phyloP scores from a whole-genome alignment of 2,888 invertebrate species.

The Cosmia pyralina region DNA sequence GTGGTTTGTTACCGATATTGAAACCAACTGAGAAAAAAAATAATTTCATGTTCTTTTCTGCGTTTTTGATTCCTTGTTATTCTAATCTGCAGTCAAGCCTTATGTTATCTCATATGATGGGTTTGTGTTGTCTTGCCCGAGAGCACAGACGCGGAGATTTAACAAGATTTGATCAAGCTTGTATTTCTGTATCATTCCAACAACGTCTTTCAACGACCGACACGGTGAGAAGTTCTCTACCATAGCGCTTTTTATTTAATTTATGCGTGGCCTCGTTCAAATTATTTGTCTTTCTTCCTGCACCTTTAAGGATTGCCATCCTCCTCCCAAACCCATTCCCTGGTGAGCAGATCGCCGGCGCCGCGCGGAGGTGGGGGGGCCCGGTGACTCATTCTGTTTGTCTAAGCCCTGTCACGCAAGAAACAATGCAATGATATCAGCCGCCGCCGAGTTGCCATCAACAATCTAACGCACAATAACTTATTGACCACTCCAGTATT shows the following conservation, averaged over 20 bases:
- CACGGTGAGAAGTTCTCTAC: neutral
- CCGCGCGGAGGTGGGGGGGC: neutral
- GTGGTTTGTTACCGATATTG: neutral
- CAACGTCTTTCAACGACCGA: neutral
- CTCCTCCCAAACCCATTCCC: no score
- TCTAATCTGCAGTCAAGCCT: no score
- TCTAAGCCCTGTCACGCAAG: conserved; percentile 14
- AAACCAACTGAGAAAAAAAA: neutral
- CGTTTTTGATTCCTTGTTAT: neutral
- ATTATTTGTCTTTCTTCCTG: neutral
- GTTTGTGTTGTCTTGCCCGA: neutral
- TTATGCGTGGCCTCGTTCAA: no score
- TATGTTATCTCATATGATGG: neutral
- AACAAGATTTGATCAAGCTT: neutral
- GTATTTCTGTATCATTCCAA: neutral
- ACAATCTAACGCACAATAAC: conserved; percentile 10
- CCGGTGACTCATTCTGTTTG: conserved; percentile 38
- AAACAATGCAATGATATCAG: conserved; percentile 58
- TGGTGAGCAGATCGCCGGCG: no score
- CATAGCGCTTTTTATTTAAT: neutral
- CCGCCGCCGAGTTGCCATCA: conserved; percentile 28
- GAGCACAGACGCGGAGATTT: neutral
- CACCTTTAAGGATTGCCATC: neutral
- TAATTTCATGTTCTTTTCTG: neutral
- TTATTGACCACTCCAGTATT: conserved; percentile 1